Conservation (phyloP, 2,113 vertebrate species). For the Hippocampus abdominalis region DNA sequence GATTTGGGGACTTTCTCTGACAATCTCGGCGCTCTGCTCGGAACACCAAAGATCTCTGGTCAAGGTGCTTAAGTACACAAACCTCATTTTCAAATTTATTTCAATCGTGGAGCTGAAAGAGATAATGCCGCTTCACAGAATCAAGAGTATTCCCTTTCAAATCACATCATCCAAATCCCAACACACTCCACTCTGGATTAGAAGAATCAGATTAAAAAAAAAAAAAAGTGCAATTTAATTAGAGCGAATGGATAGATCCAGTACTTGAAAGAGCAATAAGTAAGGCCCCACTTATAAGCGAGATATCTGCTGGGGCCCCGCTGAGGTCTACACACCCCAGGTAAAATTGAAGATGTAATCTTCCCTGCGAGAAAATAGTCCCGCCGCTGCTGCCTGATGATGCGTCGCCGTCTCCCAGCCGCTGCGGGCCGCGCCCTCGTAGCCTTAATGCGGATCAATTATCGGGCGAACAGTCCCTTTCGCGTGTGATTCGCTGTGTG, state of each 20-base stretch:
- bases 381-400: slow-evolving; percentile 53
- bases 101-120: slow-evolving; percentile 59
- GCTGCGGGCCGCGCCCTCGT: slow-evolving; percentile 62
- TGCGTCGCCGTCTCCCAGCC: slow-evolving; percentile 52
- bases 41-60: slow-evolving; percentile 49
- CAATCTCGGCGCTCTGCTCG: slow-evolving; percentile 34
- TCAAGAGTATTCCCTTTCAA: slow-evolving; percentile 76
- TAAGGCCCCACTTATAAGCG: slow-evolving; percentile 73
- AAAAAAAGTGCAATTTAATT: slow-evolving; percentile 76
- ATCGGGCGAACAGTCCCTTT: slow-evolving; percentile 87
- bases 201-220: slow-evolving; percentile 75
- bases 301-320: slow-evolving; percentile 63
- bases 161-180: slow-evolving; percentile 76
- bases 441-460: slow-evolving; percentile 92
- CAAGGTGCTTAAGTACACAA: slow-evolving; percentile 66
- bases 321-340: slow-evolving; percentile 70
- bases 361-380: slow-evolving; percentile 68
- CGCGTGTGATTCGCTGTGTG: slow-evolving; percentile 95
- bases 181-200: slow-evolving; percentile 76
- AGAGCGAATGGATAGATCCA: slow-evolving; percentile 75
- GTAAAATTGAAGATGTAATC: slow-evolving; percentile 78
- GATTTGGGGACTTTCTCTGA: slow-evolving; percentile 45
- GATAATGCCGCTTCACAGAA: slow-evolving; percentile 74
- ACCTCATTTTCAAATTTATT: slow-evolving; percentile 75
- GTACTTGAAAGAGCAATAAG: slow-evolving; percentile 76